These are phyloP conservation scores for Carlito syrichta DNA, from an alignment of 2,113 vertebrate species.

Conservation along the genomic window DNA sequence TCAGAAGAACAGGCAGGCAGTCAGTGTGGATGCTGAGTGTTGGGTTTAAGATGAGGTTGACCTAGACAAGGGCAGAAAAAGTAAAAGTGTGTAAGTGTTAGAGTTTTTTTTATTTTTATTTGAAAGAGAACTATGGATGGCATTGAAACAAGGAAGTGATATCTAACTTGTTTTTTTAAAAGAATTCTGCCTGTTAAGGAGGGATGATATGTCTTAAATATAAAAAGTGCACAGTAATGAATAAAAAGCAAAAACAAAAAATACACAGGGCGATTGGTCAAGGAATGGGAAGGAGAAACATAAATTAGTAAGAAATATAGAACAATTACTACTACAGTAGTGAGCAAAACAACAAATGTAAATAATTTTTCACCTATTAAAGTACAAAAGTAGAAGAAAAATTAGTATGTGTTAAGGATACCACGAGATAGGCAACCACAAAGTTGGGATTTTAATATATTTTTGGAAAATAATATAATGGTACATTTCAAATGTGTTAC, in stretches of 20 bases:
- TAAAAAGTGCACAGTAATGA: not conserved
- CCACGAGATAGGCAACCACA: not conserved
- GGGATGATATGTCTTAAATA: not conserved
- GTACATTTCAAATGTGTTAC: not conserved
- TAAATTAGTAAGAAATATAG: not conserved
- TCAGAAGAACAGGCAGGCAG: not conserved
- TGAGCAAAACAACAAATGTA: not conserved
- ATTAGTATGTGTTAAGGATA: not conserved
- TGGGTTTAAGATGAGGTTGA: not conserved
- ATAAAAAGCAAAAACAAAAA: not conserved
- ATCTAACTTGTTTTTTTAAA: not conserved
- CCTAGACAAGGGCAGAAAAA: not conserved
- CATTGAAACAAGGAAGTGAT: not conserved
- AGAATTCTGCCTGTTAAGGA: not conserved
- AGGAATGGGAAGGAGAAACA: not conserved
- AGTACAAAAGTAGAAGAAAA: not conserved
- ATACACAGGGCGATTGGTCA: not conserved
- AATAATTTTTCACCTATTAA: not conserved
- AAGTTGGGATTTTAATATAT: not conserved
- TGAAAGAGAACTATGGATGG: not conserved
- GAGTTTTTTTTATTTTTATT: not conserved
- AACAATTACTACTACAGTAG: not conserved
- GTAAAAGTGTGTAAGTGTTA: not conserved
- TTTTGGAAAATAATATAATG: not conserved
- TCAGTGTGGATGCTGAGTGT: no score